phyloP scores from a whole-genome alignment of 2,797 vertebrate genomes.

The Pogoniulus pusillus region DNA sequence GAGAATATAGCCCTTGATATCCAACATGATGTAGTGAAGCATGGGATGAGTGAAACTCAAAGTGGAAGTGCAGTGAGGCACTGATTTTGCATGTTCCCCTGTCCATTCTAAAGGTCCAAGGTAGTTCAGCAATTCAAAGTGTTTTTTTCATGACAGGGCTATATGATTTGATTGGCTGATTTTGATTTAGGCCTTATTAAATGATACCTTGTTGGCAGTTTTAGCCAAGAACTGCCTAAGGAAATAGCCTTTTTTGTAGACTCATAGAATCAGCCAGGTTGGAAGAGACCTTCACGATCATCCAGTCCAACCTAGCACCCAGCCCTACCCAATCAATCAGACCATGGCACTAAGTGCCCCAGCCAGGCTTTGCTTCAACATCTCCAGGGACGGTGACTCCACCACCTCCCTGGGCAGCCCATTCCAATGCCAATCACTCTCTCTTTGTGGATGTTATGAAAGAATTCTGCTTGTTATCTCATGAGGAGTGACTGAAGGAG shows the following conservation, averaged over 20 bases:
- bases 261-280: too few relatives aligned
- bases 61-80: not conserved
- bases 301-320: too few relatives aligned
- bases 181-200: not conserved
- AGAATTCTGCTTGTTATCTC: not conserved
- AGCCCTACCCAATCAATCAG: too few relatives aligned
- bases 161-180: not conserved
- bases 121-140: not conserved
- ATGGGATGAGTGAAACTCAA: not conserved
- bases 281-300: too few relatives aligned
- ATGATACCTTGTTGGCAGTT: not conserved
- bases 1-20: not conserved
- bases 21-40: fast-evolving
- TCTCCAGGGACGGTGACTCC: too few relatives aligned
- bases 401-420: too few relatives aligned
- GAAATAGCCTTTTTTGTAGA: too few relatives aligned
- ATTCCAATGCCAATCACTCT: too few relatives aligned
- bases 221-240: not conserved
- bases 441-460: not conserved
- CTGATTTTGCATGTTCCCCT: not conserved
- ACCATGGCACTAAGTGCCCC: too few relatives aligned
- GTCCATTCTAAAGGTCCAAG: not conserved
- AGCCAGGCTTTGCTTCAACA: too few relatives aligned
- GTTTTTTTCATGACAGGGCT: not conserved
- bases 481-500: too few relatives aligned